Evolutionary conservation across 2,888 invertebrate species (phyloP).

Genomic region (Phanerotoma sp.): DNA sequence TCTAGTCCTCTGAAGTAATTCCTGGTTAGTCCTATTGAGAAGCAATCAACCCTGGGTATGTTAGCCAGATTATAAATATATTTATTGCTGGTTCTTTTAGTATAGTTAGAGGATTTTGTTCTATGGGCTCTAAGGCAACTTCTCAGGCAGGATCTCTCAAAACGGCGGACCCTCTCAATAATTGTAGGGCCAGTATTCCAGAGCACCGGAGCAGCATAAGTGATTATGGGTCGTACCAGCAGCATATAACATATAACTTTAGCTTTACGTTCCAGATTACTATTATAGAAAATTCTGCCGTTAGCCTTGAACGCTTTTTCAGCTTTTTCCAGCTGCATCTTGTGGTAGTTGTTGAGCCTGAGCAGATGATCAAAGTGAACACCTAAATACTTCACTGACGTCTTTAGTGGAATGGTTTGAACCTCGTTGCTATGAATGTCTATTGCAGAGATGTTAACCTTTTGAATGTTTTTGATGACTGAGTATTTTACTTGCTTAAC

Average conservation of each 20-base stretch:
- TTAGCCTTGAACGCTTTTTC: not conserved
- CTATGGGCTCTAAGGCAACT: not conserved
- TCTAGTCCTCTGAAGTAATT: not conserved
- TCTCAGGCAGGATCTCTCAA: not conserved
- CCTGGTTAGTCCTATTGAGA: not conserved
- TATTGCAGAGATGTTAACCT: slow-evolving; percentile 21
- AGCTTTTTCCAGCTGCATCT: slow-evolving; percentile 13
- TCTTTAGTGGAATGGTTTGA: not conserved
- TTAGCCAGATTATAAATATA: not conserved
- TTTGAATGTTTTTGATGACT: slow-evolving; percentile 4
- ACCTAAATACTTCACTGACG: slow-evolving; percentile 18
- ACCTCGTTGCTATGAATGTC: not conserved
- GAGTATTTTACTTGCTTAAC: not conserved
- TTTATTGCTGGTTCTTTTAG: not conserved
- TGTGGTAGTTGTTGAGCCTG: not conserved
- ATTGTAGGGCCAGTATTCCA: not conserved
- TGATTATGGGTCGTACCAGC: not conserved
- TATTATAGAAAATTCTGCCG: slow-evolving; percentile 3
- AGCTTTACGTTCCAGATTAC: not conserved
- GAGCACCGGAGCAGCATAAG: not conserved
- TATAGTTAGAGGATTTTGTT: not conserved
- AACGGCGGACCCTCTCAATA: not conserved
- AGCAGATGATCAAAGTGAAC: slow-evolving; percentile 11
- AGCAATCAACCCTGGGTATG: not conserved
- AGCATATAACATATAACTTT: slow-evolving; percentile 7